A percentile compares a stretch with the other conserved stretches of the same genome.
Conservation (phyloP, 2,888 invertebrate species). For the Drosophila nr. perissopoda region DNA sequence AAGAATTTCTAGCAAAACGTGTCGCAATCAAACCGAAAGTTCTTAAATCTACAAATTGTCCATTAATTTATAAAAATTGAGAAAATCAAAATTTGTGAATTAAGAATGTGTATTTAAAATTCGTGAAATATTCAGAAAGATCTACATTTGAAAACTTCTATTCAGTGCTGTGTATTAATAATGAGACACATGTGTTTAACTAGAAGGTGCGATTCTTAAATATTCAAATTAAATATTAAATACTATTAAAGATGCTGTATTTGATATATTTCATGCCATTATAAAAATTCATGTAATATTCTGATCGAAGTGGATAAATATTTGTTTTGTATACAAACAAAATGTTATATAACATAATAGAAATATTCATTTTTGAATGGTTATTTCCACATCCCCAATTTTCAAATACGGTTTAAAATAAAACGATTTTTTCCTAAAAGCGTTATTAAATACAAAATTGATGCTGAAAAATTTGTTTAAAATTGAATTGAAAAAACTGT, state of each 20-base stretch:
- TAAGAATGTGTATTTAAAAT: neutral
- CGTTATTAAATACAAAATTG: neutral
- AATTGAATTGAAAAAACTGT: too few relatives aligned
- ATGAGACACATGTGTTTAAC: conserved; percentile 34
- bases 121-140: conserved; percentile 9
- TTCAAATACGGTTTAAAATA: neutral
- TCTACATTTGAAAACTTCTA: conserved; percentile 3
- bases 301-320: neutral
- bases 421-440: neutral
- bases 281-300: neutral
- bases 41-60: neutral
- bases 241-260: neutral
- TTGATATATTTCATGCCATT: neutral
- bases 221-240: neutral
- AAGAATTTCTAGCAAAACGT: conserved; percentile 22
- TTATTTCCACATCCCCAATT: neutral
- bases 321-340: neutral
- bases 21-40: conserved; percentile 6
- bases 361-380: neutral
- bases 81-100: neutral
- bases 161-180: conserved; percentile 29
- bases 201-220: conserved; percentile 34
- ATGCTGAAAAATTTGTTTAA: neutral
- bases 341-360: neutral
- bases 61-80: neutral